Conservation (phyloP, 2,888 invertebrate species). For the Ariolimax columbianus region DNA sequence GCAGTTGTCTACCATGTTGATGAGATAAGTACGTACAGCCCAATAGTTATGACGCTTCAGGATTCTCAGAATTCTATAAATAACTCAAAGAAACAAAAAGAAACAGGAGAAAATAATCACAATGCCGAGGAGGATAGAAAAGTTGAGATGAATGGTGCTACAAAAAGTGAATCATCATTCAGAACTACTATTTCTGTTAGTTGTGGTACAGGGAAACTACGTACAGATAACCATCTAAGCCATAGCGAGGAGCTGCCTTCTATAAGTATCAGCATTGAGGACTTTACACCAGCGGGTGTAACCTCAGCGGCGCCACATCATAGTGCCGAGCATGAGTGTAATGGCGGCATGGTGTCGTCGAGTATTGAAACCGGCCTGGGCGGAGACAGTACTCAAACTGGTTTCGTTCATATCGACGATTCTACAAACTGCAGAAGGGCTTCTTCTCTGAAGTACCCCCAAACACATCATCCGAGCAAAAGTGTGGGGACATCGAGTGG, state of each 20-base stretch:
- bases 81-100: background rate
- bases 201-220: background rate
- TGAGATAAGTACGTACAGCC: background rate
- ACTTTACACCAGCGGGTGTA: background rate
- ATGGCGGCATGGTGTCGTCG: background rate
- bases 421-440: background rate
- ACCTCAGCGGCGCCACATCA: background rate
- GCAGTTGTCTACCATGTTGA: background rate
- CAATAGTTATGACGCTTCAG: background rate
- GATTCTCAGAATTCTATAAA: background rate
- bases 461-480: background rate
- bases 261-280: background rate
- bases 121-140: background rate
- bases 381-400: background rate
- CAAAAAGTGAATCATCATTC: background rate
- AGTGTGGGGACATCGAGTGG: background rate
- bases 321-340: background rate
- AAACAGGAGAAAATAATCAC: background rate
- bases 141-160: background rate
- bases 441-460: background rate
- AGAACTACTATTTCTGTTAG: background rate
- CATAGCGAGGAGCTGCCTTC: constrained; percentile 17
- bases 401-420: background rate
- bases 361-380: background rate
- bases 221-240: background rate